A percentile compares a stretch with the other conserved stretches of the same genome.
These are phyloP conservation scores for Hypsibius dujardini DNA, from an alignment of 1,140 invertebrate genomes.

Conservation along the genomic window DNA sequence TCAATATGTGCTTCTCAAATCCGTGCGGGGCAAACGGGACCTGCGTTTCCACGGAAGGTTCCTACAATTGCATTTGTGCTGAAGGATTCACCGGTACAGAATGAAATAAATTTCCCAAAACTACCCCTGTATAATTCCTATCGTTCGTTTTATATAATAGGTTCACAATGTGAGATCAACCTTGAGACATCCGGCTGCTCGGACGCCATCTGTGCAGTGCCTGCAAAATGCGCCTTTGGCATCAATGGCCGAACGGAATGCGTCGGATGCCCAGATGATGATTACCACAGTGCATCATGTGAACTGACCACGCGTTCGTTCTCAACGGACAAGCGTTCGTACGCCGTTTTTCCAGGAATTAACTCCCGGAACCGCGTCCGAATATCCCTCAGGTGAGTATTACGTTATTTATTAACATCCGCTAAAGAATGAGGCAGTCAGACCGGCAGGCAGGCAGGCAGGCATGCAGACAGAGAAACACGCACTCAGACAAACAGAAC, in stretches of 20 bases:
- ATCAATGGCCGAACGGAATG: slow-evolving; percentile 12
- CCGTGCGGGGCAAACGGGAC: no score
- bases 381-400: neutral
- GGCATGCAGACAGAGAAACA: no score
- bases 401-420: no score
- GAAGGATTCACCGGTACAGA: no score
- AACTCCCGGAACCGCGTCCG: neutral
- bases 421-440: no score
- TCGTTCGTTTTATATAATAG: slow-evolving; percentile 37
- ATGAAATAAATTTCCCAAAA: slow-evolving; percentile 66
- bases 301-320: slow-evolving; percentile 5
- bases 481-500: no score
- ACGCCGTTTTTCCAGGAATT: neutral
- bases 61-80: no score
- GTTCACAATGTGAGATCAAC: slow-evolving; percentile 61
- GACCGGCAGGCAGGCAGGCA: no score
- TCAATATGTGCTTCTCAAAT: no score
- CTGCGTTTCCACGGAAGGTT: no score
- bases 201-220: slow-evolving; percentile 32
- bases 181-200: slow-evolving; percentile 46
- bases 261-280: neutral
- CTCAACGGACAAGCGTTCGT: neutral
- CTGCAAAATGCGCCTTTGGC: slow-evolving; percentile 26
- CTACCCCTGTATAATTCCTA: slow-evolving; percentile 22
- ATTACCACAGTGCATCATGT: neutral